Evolutionary conservation across 1,140 invertebrate genomes (phyloP), one percentile per base, ranked within the genome.

Genomic region (Euura saliciscinereae): DNA sequence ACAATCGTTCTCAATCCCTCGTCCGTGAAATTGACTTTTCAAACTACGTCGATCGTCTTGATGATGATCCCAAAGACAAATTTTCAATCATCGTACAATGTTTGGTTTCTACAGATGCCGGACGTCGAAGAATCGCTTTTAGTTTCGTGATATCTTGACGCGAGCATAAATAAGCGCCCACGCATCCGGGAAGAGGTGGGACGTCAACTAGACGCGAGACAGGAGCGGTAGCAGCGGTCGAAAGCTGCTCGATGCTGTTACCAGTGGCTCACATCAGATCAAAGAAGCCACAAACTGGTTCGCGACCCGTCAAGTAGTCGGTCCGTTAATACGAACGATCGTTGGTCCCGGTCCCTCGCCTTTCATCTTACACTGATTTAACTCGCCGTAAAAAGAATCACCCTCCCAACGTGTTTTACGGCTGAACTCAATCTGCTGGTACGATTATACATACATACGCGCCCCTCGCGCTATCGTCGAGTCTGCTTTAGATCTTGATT

Each of bases 161-260:
- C 10, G 51, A n/a, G 51, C 51, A 59, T 59, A 11, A 59, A 59
- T 59, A 6, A 4, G 51, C 51, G 51, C 51, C 51, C 51, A 59
- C 51, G 51, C 51, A 59, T 59, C 51, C 51, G 51, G 51, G 51
- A 59, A 59, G 51, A 59, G 51, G 51, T n/a, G 51, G 51, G 51
- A 59, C 3, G 51, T n/a, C 10, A 59, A n/a, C 13, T 28, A 28
- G 28, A 28, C 28, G 28, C 28, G 28, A 28, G 28, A 28, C 28
- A 28, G 28, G 0, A 28, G 28, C 28, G 28, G 28, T 28, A 28
- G 28, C 28, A 28, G 28, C 28, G 28, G 28, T 28, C 28, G 28
- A 28, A 28, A 28, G 28, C 28, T 28, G 28, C 28, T 28, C 28
- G 28, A 28, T 28, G 28, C 28, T 28, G 28, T 28, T 28, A 28